Percentiles rank a stretch among this genome's conserved stretches.
Conservation (phyloP, 2,797 vertebrate species). For the Rhabdophis nuchalis region DNA sequence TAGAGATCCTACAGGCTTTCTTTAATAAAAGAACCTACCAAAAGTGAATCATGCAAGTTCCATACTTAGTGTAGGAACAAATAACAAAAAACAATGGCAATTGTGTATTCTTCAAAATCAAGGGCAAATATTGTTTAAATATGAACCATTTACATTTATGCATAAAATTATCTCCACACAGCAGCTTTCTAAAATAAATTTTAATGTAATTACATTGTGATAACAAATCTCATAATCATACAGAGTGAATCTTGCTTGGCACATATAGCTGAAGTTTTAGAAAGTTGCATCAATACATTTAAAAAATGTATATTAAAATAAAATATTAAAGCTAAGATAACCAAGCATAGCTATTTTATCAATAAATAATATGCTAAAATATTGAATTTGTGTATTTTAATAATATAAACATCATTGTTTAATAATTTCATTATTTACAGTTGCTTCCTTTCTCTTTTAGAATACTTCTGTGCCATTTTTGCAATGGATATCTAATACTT, state of each 20-base stretch:
- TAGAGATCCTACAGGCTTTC: not conserved
- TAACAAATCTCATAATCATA: not conserved
- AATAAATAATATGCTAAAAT: not conserved
- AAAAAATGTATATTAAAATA: not conserved
- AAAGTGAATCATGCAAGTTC: not conserved
- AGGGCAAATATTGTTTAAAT: not conserved
- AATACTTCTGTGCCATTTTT: not conserved
- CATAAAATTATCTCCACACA: not conserved
- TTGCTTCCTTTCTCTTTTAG: not conserved
- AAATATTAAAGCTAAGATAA: not conserved
- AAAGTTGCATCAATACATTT: not conserved
- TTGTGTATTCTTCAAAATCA: not conserved
- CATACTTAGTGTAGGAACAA: not conserved
- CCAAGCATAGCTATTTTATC: not conserved
- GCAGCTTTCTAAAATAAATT: not conserved
- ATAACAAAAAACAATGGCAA: not conserved
- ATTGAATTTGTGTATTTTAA: not conserved
- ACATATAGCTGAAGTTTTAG: not conserved
- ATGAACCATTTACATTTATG: not conserved
- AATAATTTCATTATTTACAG: not conserved
- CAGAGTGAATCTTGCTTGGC: not conserved
- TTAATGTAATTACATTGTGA: not conserved
- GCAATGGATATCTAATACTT: not conserved
- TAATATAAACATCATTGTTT: not conserved
- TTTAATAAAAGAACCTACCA: not conserved